Evolutionary conservation across 35 echinoderm and acorn worm species (phyloP).

Genomic region (Ophiothrix spiculata): DNA sequence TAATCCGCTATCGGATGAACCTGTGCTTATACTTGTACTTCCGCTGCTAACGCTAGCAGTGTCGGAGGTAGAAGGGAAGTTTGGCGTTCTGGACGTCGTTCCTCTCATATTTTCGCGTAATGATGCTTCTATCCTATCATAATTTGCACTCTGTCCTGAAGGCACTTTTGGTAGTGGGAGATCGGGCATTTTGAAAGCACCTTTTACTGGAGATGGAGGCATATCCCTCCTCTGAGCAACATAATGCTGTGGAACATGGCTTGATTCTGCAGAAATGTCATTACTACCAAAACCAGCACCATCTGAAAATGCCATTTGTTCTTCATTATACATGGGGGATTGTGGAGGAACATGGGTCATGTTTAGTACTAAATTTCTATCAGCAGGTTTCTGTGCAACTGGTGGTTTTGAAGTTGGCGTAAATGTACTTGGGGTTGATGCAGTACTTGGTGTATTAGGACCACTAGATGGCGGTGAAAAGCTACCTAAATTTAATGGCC

Average conservation of each 20-base stretch:
- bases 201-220: constrained; percentile 6
- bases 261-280: background rate
- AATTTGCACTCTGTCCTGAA: background rate
- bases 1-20: constrained; percentile 31
- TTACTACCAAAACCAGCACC: too few species aligned
- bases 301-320: too few species aligned
- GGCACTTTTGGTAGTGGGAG: background rate
- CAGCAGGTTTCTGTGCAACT: background rate
- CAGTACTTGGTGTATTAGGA: background rate
- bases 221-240: background rate
- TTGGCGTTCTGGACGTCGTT: background rate
- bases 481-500: background rate
- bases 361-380: too few species aligned
- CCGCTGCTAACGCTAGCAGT: constrained; percentile 36
- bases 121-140: background rate
- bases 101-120: background rate
- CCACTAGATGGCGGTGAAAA: background rate
- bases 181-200: background rate
- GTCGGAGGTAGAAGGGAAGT: constrained; percentile 14
- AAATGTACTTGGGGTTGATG: background rate
- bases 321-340: too few species aligned
- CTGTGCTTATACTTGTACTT: constrained; percentile 54
- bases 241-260: background rate
- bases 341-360: too few species aligned
- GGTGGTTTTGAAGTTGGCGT: background rate